Conservation (phyloP, 2,888 invertebrate species). For the Thymelicus lineola region DNA sequence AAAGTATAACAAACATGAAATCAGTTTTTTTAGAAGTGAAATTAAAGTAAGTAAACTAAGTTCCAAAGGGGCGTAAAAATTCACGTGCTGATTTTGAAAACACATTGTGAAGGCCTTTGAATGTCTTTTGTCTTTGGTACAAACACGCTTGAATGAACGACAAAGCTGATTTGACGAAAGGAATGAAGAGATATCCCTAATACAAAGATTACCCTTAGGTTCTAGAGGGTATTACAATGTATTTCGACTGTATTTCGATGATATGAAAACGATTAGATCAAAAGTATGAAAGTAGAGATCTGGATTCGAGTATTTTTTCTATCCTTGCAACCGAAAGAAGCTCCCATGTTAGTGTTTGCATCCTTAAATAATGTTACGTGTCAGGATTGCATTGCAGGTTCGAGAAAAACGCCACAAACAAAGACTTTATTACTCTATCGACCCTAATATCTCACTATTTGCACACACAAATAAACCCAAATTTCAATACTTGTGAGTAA, state of each 20-base stretch:
- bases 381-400: no score
- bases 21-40: neutral
- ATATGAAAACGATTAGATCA: neutral
- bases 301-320: no score
- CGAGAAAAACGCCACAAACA: no score
- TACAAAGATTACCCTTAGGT: constrained; percentile 7
- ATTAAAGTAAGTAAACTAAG: neutral
- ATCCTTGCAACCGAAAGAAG: no score
- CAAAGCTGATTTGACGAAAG: constrained; percentile 15
- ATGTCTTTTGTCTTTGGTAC: constrained; percentile 12
- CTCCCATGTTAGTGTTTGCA: no score
- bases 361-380: no score
- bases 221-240: neutral
- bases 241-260: neutral
- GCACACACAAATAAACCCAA: no score
- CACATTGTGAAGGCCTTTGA: constrained; percentile 14
- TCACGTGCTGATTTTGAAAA: constrained; percentile 7
- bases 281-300: no score
- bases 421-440: no score
- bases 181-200: constrained; percentile 1
- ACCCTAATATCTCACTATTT: no score
- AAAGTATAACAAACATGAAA: neutral
- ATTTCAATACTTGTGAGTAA: no score
- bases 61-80: constrained; percentile 2
- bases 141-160: constrained; percentile 11